Evolutionary conservation across 2,797 vertebrate genomes (phyloP), one percentile per base, ranked within the genome.

Genomic region (Parambassis ranga): DNA sequence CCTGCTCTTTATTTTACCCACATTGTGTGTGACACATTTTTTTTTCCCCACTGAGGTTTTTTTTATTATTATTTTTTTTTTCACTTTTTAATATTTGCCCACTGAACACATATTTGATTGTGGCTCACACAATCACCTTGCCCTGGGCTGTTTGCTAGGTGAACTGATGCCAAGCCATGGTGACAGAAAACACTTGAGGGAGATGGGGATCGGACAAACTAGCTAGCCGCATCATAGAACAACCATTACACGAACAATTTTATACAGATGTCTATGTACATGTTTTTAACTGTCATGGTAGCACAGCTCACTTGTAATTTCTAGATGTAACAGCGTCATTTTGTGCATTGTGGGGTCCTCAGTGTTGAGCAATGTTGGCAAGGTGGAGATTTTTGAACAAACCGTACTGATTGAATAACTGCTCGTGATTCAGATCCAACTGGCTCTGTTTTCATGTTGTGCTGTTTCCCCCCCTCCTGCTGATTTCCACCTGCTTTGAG

Each of bases 401-500:
- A 30, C 42, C 66, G 42, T 46, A 30, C 38, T 37, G 53, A 53
- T 50, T 62, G 62, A 75, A 65, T 58, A 67, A 50, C 42, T 10
- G 43, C 47, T 65, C 8, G 52, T 53, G 44, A 49, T 38, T 44
- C 51, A 6, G 27, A 46, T 82, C 80, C 71, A 85, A 19, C 33
- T 55, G 65, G 57, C 71, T 71, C 9, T 59, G 62, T 53, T 57
- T 65, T 57, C 53, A 51, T 59, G 23, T 69, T 37, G 56, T 68
- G 38, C 59, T 49, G 43, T 61, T 56, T 71, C 69, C 74, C 48
- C 74, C 48, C 51, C 62, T 70, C 78, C 60, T 58, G 58, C 64
- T 65, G 73, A 30, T 62, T 70, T 68, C 73, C 71, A 85, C 80
- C 80, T 83, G 80, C 57, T 79, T 79, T 66, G 36, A 65, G 66